A percentile compares a stretch with the other conserved stretches of the same genome.
phyloP scores from a whole-genome alignment of 2,113 vertebrate species.

The Pygoscelis antarcticus region DNA sequence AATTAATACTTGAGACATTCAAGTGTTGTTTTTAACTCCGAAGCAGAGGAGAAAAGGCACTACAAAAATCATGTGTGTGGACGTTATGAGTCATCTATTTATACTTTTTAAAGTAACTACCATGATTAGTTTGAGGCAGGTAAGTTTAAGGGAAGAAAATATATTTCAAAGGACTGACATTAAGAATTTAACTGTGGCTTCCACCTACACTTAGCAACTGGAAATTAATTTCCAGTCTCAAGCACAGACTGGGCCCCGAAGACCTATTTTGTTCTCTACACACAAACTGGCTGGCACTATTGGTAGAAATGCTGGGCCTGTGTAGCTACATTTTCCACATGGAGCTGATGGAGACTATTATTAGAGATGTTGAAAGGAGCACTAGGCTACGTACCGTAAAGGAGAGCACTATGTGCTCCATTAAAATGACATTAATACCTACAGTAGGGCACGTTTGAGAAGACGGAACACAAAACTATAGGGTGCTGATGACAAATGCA shows the following conservation, averaged over 20 bases:
- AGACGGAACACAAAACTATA: background rate
- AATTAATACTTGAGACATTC: background rate
- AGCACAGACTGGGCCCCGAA: background rate
- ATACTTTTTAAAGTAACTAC: background rate
- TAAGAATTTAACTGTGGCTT: background rate
- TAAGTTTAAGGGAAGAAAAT: background rate
- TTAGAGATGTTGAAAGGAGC: background rate
- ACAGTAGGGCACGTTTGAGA: background rate
- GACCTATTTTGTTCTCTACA: background rate
- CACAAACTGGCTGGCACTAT: background rate
- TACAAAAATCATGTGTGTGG: background rate
- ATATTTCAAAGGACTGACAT: background rate
- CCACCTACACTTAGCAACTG: background rate
- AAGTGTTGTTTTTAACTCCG: background rate
- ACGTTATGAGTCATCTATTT: background rate
- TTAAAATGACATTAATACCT: background rate
- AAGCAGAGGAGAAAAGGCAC: background rate
- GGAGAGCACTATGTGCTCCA: rapidly evolving
- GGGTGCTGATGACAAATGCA: background rate
- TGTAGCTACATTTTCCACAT: background rate
- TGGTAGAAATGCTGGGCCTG: background rate
- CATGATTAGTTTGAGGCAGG: background rate
- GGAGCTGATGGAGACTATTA: background rate
- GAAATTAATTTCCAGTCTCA: background rate
- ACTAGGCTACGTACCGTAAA: rapidly evolving